Conservation (phyloP, 2,113 vertebrate species). For the Motacilla alba region DNA sequence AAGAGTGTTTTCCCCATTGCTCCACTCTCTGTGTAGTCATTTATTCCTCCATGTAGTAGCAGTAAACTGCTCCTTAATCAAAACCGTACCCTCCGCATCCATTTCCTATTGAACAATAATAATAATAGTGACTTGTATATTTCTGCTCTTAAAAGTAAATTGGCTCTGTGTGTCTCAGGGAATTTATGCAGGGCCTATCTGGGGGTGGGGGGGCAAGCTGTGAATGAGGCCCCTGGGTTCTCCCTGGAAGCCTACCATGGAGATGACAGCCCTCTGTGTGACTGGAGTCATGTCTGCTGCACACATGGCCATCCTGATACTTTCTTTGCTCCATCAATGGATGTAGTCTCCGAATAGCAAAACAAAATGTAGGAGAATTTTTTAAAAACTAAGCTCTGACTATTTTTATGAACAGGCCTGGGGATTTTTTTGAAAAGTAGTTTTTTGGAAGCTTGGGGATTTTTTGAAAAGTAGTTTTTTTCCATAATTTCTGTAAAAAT, state of each 20-base stretch:
- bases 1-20: neutral
- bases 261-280: neutral
- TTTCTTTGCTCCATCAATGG: neutral
- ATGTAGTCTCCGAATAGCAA: neutral
- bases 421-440: neutral
- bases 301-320: neutral
- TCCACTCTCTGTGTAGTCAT: neutral
- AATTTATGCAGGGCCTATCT: neutral
- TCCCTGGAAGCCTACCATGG: neutral
- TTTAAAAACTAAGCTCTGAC: neutral
- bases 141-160: conserved; percentile 9
- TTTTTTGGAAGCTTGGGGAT: neutral
- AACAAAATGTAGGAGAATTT: neutral
- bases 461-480: neutral
- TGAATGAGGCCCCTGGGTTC: neutral
- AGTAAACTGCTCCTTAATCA: neutral
- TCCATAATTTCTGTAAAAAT: neutral
- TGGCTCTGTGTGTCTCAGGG: neutral
- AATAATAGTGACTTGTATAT: neutral
- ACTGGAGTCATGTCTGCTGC: neutral
- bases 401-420: neutral
- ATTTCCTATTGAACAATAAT: neutral
- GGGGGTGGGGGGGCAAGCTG: neutral
- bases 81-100: rapidly evolving
- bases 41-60: neutral